Conservation (phyloP, 2,888 invertebrate species). For the Drosophila kanekoi region DNA sequence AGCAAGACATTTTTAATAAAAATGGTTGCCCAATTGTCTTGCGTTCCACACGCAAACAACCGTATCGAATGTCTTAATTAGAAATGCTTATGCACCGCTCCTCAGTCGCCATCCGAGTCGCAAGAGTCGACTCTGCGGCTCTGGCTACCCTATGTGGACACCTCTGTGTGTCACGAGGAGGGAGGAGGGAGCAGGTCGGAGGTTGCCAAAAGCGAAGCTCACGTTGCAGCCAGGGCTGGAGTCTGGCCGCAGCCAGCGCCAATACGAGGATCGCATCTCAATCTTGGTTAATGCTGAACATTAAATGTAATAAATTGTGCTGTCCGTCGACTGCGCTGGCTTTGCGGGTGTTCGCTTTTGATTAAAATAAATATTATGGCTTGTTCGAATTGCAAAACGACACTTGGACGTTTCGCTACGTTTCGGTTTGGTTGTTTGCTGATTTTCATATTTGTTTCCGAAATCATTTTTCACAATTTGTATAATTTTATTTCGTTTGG, state of each 20-base stretch:
- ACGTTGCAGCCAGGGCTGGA: slow-evolving; percentile 29
- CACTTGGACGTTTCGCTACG: slow-evolving; percentile 17
- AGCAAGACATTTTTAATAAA: slow-evolving; percentile 24
- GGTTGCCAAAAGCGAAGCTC: slow-evolving; percentile 32
- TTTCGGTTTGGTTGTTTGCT: not conserved
- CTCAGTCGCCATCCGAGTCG: slow-evolving; percentile 18
- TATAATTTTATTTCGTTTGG: slow-evolving; percentile 4
- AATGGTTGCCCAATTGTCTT: slow-evolving; percentile 62
- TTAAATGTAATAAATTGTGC: slow-evolving; percentile 77
- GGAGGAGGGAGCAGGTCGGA: not conserved
- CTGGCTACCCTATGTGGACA: slow-evolving; percentile 32
- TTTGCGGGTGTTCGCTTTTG: slow-evolving; percentile 77
- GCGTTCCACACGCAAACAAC: slow-evolving; percentile 81
- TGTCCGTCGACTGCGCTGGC: slow-evolving; percentile 50
- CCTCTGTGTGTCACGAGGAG: slow-evolving; percentile 15
- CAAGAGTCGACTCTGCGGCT: slow-evolving; percentile 19
- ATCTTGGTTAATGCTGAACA: slow-evolving; percentile 74
- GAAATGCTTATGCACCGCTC: slow-evolving; percentile 65
- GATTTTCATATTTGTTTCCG: slow-evolving; percentile 15
- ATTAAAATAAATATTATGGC: slow-evolving; percentile 73
- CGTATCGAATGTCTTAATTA: slow-evolving; percentile 84
- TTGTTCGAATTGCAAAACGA: slow-evolving; percentile 69
- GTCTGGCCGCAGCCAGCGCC: slow-evolving; percentile 16
- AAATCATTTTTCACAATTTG: slow-evolving; percentile 40
- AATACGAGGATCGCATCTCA: slow-evolving; percentile 73